Conservation (phyloP, 2,888 invertebrate species). For the Cynaeus angustus region DNA sequence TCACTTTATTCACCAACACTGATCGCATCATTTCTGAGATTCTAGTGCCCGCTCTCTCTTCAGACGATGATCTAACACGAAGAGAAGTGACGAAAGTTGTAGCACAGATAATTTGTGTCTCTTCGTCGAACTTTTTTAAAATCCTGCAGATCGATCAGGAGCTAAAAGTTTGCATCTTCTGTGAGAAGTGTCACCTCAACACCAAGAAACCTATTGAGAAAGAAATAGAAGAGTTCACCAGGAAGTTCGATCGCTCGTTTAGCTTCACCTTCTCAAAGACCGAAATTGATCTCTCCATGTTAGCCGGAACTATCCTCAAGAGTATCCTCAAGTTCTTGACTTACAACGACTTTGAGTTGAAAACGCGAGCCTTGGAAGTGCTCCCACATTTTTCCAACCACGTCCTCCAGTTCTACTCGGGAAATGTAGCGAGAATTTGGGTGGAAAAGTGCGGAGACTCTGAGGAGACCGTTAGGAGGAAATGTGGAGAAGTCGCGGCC, state of each 20-base stretch:
- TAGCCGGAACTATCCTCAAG: conserved; percentile 60
- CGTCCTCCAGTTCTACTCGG: conserved; percentile 67
- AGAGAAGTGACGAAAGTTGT: conserved; percentile 54
- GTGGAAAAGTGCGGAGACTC: conserved; percentile 67
- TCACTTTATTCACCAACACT: conserved; percentile 57
- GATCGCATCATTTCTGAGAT: conserved; percentile 50
- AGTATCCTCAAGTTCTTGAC: conserved; percentile 58
- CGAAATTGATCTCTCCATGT: conserved; percentile 55
- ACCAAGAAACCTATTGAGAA: background rate
- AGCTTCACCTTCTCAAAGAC: conserved; percentile 53
- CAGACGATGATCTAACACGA: conserved; percentile 31
- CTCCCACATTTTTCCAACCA: conserved; percentile 71
- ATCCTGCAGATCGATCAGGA: conserved; percentile 32
- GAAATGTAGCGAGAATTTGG: conserved; percentile 68
- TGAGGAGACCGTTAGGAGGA: conserved; percentile 65
- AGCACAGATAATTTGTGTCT: conserved; percentile 60
- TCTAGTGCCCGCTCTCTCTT: conserved; percentile 16
- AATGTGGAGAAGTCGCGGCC: conserved; percentile 66
- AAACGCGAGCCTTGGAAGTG: conserved; percentile 66
- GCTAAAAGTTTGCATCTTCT: conserved; percentile 46
- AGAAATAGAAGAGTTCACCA: conserved; percentile 24
- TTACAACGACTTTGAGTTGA: conserved; percentile 60
- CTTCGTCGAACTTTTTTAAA: conserved; percentile 59
- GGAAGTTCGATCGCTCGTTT: background rate
- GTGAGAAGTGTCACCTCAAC: conserved; percentile 59